Percentiles rank a stretch among this genome's conserved stretches.
phyloP scores from a whole-genome alignment of 2,888 invertebrate species.

The Incurvaria masculella region DNA sequence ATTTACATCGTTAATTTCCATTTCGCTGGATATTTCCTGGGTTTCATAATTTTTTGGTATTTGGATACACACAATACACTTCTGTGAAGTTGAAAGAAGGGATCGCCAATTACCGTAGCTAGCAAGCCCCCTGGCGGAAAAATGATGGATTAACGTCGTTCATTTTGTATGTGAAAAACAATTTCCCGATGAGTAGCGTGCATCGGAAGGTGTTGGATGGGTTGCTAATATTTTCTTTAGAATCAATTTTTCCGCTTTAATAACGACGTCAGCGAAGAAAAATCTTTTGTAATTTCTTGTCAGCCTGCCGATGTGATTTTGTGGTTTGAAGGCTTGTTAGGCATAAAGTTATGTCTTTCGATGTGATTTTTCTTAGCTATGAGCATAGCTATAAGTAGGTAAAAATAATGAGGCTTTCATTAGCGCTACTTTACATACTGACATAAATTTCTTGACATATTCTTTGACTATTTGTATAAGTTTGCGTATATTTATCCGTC shows the following conservation, averaged over 20 bases:
- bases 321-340: no score
- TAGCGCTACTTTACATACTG: no score
- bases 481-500: no score
- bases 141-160: slow-evolving; percentile 51
- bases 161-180: slow-evolving; percentile 24
- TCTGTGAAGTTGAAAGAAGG: not conserved
- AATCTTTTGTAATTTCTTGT: not conserved
- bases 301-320: not conserved
- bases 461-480: no score
- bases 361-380: no score
- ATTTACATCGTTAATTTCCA: no score
- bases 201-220: slow-evolving; percentile 21
- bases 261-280: slow-evolving; percentile 40
- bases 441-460: no score
- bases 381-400: no score
- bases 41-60: not conserved
- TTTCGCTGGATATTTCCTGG: no score
- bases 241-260: slow-evolving; percentile 52
- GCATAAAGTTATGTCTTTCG: no score
- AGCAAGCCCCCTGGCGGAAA: slow-evolving; percentile 8
- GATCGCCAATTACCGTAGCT: not conserved
- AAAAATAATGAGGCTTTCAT: no score
- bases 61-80: not conserved
- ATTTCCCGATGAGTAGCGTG: slow-evolving; percentile 28
- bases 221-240: slow-evolving; percentile 47